These are phyloP conservation scores for Cepaea hortensis DNA, from an alignment of 2,888 invertebrate species.

Conservation along the genomic window DNA sequence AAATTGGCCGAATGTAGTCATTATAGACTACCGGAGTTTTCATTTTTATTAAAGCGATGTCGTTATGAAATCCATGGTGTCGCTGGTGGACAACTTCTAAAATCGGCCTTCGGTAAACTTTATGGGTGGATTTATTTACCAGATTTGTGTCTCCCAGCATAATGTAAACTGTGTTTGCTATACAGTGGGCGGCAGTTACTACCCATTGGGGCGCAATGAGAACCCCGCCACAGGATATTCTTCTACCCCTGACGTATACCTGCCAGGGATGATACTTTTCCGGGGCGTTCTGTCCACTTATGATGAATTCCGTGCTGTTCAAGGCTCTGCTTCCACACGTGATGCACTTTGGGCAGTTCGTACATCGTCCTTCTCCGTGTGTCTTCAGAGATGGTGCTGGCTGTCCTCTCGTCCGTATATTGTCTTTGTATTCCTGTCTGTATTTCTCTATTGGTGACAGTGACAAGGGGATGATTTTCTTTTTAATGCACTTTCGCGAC, in stretches of 20 bases:
- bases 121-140: not conserved
- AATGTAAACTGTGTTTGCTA: not conserved
- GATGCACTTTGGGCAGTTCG: too few relatives aligned
- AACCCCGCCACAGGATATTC: slow-evolving; percentile 3
- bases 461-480: too few relatives aligned
- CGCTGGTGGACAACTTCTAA: not conserved
- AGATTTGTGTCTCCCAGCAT: not conserved
- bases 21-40: not conserved
- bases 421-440: too few relatives aligned
- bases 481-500: too few relatives aligned
- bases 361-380: too few relatives aligned
- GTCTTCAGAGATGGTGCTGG: too few relatives aligned
- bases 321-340: too few relatives aligned
- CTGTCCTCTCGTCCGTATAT: too few relatives aligned
- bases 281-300: not conserved
- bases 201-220: slow-evolving; percentile 17
- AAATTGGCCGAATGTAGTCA: slow-evolving; percentile 14
- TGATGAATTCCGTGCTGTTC: not conserved
- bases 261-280: slow-evolving; percentile 11
- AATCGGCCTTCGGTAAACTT: not conserved
- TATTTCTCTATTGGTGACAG: too few relatives aligned
- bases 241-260: not conserved
- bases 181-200: slow-evolving; percentile 29
- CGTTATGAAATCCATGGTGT: not conserved
- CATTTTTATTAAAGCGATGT: slow-evolving; percentile 23